A percentile compares a stretch with the other conserved stretches of the same genome.
Evolutionary conservation across 2,113 vertebrate species (phyloP).

Genomic region (Dipodomys stephensi): DNA sequence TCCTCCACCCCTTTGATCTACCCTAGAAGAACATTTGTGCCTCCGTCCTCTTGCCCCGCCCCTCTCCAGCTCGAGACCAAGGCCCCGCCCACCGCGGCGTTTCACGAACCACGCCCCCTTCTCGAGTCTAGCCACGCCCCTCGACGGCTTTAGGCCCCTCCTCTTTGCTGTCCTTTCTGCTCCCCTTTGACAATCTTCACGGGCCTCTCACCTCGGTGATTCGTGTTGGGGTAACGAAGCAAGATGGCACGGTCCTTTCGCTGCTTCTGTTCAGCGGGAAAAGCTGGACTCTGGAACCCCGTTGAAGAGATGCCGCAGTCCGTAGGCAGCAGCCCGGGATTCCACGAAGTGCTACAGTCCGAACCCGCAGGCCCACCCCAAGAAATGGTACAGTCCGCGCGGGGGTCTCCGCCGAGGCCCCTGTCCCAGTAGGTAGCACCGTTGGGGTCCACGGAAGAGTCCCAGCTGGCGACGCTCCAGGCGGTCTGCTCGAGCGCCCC

Average conservation of each 20-base stretch:
- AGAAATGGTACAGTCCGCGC: not conserved
- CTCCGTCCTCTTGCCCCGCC: not conserved
- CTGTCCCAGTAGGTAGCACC: conserved; percentile 30
- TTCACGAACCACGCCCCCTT: not conserved
- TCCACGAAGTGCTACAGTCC: conserved; percentile 38
- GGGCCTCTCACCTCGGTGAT: conserved; percentile 68
- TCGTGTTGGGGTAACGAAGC: conserved; percentile 44
- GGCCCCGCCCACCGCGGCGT: not conserved
- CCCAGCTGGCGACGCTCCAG: conserved; percentile 36
- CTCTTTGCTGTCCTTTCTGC: too few relatives aligned
- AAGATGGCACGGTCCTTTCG: not conserved
- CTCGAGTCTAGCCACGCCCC: too few relatives aligned
- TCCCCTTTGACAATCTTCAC: rapidly evolving
- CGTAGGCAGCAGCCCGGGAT: not conserved
- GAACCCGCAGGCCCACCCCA: not conserved
- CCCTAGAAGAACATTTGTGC: not conserved
- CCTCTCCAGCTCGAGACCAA: rapidly evolving
- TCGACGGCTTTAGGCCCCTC: not conserved
- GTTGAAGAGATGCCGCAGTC: not conserved
- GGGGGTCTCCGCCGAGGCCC: not conserved
- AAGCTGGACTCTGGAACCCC: not conserved
- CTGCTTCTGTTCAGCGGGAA: not conserved
- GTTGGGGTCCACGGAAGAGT: not conserved
- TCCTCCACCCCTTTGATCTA: not conserved
- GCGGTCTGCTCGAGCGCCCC: not conserved